Conservation (phyloP, 2,888 invertebrate genomes). For the Hypomecis atomaria region DNA sequence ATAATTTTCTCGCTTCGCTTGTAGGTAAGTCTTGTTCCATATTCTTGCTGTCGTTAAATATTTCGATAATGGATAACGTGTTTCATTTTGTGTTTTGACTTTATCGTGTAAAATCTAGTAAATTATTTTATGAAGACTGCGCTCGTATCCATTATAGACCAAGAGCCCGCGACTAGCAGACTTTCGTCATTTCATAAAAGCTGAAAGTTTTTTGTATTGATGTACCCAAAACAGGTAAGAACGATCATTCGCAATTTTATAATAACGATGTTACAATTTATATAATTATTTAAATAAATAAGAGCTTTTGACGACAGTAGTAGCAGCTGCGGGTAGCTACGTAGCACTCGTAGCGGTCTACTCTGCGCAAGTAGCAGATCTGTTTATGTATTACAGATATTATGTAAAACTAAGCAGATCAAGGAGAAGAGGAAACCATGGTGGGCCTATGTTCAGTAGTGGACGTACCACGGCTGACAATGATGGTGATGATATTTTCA, state of each 20-base stretch:
- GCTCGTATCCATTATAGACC: no score
- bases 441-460: no score
- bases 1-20: background rate
- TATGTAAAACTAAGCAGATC: no score
- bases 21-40: constrained; percentile 1
- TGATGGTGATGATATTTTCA: no score
- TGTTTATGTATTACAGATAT: background rate
- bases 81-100: constrained; percentile 54
- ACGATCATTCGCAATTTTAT: background rate
- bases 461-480: no score
- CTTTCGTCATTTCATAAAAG: no score
- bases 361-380: background rate
- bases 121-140: no score
- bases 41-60: background rate
- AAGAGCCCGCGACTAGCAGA: no score
- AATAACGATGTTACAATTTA: background rate
- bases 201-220: no score
- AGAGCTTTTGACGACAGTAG: no score
- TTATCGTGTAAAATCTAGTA: constrained; percentile 10
- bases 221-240: no score
- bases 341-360: constrained; percentile 5
- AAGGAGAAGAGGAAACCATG: no score
- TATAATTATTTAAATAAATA: background rate
- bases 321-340: background rate
- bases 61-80: constrained; percentile 23